These are phyloP conservation scores for Brachionus calyciflorus DNA, from an alignment of 1,140 invertebrate species.

Conservation along the genomic window DNA sequence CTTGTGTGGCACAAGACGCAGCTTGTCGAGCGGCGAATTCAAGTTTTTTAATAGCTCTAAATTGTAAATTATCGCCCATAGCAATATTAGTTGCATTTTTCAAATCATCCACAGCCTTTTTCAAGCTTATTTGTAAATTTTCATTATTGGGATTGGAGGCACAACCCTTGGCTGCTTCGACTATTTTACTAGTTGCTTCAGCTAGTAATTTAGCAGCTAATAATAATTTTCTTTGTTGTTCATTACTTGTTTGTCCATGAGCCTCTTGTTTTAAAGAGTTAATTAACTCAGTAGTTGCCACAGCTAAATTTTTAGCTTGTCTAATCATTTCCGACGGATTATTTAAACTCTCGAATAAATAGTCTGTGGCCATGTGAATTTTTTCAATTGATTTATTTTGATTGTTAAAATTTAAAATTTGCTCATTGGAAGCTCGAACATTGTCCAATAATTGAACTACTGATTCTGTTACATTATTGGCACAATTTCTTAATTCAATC, in stretches of 20 bases:
- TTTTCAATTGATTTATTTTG: slow-evolving; percentile 82
- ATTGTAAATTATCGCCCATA: background rate
- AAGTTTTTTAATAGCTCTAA: slow-evolving; percentile 10
- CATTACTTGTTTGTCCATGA: slow-evolving; percentile 72
- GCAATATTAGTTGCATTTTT: slow-evolving; percentile 31
- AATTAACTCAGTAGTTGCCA: slow-evolving; percentile 85
- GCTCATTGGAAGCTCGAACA: slow-evolving; percentile 3
- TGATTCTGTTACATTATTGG: slow-evolving; percentile 19
- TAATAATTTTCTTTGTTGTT: slow-evolving; percentile 80
- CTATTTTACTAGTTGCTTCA: slow-evolving; percentile 90
- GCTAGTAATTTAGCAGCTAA: slow-evolving; percentile 80
- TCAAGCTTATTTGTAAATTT: slow-evolving; percentile 76
- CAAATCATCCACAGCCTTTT: slow-evolving; percentile 83
- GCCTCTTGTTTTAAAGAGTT: slow-evolving; percentile 90
- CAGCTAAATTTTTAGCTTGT: slow-evolving; percentile 83
- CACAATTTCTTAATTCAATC: slow-evolving; percentile 21
- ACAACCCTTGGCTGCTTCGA: slow-evolving; percentile 89
- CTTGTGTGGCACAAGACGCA: slow-evolving; percentile 81
- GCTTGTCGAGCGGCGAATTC: slow-evolving; percentile 73
- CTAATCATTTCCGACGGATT: slow-evolving; percentile 87
- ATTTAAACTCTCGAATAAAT: slow-evolving; percentile 75
- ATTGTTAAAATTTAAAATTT: background rate
- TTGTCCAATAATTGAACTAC: slow-evolving; percentile 1
- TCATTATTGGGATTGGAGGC: slow-evolving; percentile 79
- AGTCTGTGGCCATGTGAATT: slow-evolving; percentile 83